These are phyloP conservation scores for Silurus asotus DNA, from an alignment of 2,113 vertebrate genomes.

Conservation along the genomic window DNA sequence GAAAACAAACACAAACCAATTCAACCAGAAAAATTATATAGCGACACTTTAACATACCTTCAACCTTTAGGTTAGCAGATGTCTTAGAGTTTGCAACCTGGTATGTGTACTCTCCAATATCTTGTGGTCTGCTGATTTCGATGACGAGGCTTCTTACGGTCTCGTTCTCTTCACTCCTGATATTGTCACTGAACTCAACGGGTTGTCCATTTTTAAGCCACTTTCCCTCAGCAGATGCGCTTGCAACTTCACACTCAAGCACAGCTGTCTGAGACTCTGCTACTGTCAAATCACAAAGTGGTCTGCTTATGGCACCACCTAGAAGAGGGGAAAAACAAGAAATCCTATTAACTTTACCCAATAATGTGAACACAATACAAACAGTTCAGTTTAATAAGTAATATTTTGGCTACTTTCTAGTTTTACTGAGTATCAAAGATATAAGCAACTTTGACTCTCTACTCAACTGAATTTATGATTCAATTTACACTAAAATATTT, in stretches of 20 bases:
- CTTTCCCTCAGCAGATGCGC: constrained; percentile 82
- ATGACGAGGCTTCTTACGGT: constrained; percentile 83
- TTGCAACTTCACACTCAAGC: constrained; percentile 93
- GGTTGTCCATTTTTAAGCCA: constrained; percentile 87
- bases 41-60: constrained; percentile 72
- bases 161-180: constrained; percentile 76
- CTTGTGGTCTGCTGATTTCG: constrained; percentile 78
- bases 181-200: constrained; percentile 76
- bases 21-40: constrained; percentile 12
- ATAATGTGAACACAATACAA: not conserved
- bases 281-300: constrained; percentile 86
- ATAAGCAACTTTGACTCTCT: no score
- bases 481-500: no score
- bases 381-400: not conserved
- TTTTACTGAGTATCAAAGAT: no score
- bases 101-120: constrained; percentile 91
- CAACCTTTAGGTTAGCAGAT: constrained; percentile 85
- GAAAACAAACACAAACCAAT: not conserved
- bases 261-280: constrained; percentile 88
- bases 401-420: no score
- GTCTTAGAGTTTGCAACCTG: constrained; percentile 94
- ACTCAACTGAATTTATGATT: no score
- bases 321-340: not conserved
- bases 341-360: not conserved
- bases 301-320: constrained; percentile 94